A percentile compares a stretch with the other conserved stretches of the same genome.
Conservation (phyloP, 2,113 vertebrate genomes). For the rabbit (Oryctolagus cuniculus) region DNA sequence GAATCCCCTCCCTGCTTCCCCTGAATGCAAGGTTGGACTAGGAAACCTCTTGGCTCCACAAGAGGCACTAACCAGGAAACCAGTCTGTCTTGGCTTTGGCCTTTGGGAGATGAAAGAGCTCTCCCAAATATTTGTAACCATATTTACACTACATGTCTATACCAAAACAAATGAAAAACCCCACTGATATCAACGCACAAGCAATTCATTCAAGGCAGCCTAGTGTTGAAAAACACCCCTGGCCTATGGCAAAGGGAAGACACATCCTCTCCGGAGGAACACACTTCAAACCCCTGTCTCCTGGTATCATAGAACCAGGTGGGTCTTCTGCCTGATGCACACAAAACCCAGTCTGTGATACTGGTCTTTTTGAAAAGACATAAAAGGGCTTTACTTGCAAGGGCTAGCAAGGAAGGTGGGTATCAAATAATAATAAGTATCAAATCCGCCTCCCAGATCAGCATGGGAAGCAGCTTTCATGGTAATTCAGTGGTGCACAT, state of each 20-base stretch:
- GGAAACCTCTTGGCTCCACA: not conserved
- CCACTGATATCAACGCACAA: not conserved
- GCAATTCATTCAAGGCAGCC: slow-evolving; percentile 16
- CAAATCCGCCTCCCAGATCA: no score
- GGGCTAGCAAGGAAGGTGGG: no score
- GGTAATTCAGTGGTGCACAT: no score
- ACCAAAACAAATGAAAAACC: not conserved
- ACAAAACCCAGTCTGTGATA: no score
- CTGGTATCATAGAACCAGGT: no score
- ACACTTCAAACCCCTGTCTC: not conserved
- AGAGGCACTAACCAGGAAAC: not conserved
- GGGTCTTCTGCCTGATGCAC: no score
- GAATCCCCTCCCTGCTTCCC: not conserved
- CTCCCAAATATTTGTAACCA: not conserved
- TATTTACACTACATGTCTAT: not conserved
- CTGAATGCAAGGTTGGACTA: not conserved
- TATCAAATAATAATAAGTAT: no score
- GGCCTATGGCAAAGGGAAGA: not conserved
- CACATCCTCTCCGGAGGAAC: not conserved
- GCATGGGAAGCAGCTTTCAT: no score
- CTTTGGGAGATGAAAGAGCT: slow-evolving; percentile 11
- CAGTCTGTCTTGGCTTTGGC: not conserved
- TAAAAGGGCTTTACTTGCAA: no score
- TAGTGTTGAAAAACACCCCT: not conserved
- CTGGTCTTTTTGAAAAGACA: no score